A percentile compares a stretch with the other conserved stretches of the same genome.
Conservation (phyloP, 2,888 invertebrate species). For the Leucoma salicis region DNA sequence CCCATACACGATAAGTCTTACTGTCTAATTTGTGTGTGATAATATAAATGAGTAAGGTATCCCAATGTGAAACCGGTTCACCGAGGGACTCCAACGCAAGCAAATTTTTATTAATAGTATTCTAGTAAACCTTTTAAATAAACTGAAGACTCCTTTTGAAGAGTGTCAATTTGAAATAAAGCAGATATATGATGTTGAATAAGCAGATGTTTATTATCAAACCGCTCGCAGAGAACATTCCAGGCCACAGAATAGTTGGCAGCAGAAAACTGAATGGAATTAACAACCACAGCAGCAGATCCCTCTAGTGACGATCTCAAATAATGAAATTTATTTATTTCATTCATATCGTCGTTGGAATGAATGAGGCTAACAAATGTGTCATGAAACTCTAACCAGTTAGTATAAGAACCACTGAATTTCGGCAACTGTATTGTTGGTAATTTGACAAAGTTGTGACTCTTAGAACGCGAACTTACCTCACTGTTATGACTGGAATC, state of each 20-base stretch:
- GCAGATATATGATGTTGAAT: no score
- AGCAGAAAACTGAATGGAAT: constrained; percentile 22
- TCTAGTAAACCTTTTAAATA: constrained; percentile 22
- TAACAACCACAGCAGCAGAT: constrained; percentile 23
- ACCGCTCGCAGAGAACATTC: constrained; percentile 27
- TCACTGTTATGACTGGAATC: not conserved
- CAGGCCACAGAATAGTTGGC: constrained; percentile 24
- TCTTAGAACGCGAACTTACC: not conserved
- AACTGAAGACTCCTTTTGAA: constrained; percentile 21
- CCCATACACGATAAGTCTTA: constrained; percentile 29
- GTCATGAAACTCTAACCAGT: no score
- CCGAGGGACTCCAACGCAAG: constrained; percentile 24
- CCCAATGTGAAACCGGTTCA: constrained; percentile 26
- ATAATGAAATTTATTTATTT: constrained; percentile 33
- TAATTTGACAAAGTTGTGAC: no score
- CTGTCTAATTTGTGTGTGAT: constrained; percentile 27
- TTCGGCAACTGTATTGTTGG: constrained; percentile 3
- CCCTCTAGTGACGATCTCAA: no score
- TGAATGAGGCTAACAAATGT: constrained; percentile 31
- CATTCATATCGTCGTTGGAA: constrained; percentile 24
- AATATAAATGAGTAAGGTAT: constrained; percentile 31
- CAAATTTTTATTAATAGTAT: constrained; percentile 27
- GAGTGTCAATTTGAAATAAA: constrained; percentile 22
- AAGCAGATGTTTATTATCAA: constrained; percentile 25
- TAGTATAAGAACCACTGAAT: constrained; percentile 1